These are phyloP conservation scores for Capromys pilorides DNA, from an alignment of 2,797 vertebrate genomes.

Conservation along the genomic window DNA sequence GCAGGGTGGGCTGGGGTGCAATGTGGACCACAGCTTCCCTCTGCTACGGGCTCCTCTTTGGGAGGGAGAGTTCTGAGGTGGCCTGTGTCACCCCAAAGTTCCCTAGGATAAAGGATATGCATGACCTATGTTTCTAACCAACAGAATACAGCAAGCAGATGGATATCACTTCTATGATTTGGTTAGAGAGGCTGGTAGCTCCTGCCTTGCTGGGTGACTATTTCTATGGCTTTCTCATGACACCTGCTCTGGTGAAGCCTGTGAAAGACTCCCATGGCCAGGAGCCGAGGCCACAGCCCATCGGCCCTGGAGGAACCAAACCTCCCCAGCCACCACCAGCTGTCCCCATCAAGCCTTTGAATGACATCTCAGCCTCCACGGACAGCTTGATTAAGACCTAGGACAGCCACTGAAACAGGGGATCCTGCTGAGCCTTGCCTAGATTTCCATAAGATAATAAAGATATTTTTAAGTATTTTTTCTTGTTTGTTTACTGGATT, in stretches of 20 bases:
- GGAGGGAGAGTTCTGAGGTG: neutral
- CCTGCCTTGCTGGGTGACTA: neutral
- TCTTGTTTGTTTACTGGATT: neutral
- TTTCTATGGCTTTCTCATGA: neutral
- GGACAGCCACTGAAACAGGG: neutral
- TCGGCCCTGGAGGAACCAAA: too few species aligned
- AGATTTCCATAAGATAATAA: neutral
- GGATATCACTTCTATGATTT: neutral
- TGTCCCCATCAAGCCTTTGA: fast-evolving
- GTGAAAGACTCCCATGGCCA: neutral
- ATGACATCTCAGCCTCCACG: neutral
- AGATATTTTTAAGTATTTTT: neutral
- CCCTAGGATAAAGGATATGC: neutral
- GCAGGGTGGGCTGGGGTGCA: fast-evolving
- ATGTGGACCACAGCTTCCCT: neutral
- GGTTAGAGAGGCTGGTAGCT: neutral
- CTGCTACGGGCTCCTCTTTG: fast-evolving
- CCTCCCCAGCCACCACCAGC: too few species aligned
- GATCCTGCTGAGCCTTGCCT: neutral
- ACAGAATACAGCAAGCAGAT: neutral
- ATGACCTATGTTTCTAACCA: neutral
- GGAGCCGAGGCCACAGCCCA: neutral
- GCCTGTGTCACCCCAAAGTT: neutral
- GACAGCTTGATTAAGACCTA: neutral
- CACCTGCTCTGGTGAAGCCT: fast-evolving